Conservation (phyloP, 2,113 vertebrate genomes). For the Larimichthys crocea region DNA sequence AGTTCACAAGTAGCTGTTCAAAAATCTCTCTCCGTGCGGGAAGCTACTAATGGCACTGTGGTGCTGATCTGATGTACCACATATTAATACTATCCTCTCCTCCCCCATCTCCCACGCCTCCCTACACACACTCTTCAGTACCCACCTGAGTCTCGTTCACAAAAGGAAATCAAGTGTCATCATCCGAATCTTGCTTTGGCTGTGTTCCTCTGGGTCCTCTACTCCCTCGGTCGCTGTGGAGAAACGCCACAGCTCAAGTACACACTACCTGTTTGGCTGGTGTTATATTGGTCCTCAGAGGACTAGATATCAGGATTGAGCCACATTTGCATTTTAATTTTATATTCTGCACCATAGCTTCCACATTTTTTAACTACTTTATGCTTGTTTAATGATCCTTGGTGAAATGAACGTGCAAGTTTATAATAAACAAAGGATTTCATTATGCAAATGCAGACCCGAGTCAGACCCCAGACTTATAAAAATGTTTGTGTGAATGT, state of each 20-base stretch:
- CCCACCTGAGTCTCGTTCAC: constrained; percentile 69
- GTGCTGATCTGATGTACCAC: constrained; percentile 39
- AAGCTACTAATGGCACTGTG: constrained; percentile 32
- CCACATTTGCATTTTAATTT: constrained; percentile 83
- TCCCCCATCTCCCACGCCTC: constrained; percentile 9
- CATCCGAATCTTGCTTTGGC: constrained; percentile 63
- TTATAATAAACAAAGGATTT: constrained; percentile 83
- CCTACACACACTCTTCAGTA: constrained; percentile 33
- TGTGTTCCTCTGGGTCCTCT: constrained; percentile 44
- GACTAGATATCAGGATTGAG: constrained; percentile 63
- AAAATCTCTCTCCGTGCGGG: constrained; percentile 16
- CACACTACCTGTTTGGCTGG: constrained; percentile 69
- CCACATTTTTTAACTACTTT: constrained; percentile 77
- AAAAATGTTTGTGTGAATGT: constrained; percentile 65
- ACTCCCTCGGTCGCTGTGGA: constrained; percentile 31
- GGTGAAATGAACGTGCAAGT: constrained; percentile 76
- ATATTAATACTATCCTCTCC: constrained; percentile 39
- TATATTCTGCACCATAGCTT: constrained; percentile 61
- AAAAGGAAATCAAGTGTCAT: constrained; percentile 73
- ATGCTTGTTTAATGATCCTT: constrained; percentile 82
- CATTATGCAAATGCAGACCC: constrained; percentile 80
- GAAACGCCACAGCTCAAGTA: constrained; percentile 47
- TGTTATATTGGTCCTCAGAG: constrained; percentile 65
- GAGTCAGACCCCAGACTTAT: constrained; percentile 60
- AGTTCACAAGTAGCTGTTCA: constrained; percentile 64